Evolutionary conservation across 2,113 vertebrate genomes (phyloP).

Genomic region (Notothenia rossii): DNA sequence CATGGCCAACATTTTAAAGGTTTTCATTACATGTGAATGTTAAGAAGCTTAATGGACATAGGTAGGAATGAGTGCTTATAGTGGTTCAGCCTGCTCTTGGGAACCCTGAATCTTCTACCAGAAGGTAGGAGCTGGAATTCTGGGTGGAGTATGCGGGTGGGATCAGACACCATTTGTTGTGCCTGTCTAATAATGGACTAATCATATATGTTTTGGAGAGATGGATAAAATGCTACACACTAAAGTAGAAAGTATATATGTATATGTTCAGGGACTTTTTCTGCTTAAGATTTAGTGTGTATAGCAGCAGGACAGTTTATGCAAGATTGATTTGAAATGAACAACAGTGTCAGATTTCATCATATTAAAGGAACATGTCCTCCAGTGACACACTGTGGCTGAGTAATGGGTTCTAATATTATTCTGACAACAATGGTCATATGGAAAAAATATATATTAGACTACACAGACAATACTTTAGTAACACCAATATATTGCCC

Average conservation of each 20-base stretch:
- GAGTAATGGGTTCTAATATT: conserved; percentile 5
- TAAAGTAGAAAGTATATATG: neutral
- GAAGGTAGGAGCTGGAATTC: too few relatives aligned
- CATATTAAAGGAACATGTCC: neutral
- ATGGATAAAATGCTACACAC: neutral
- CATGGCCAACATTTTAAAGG: too few relatives aligned
- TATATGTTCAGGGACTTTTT: neutral
- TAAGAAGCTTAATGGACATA: too few relatives aligned
- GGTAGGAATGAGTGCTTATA: too few relatives aligned
- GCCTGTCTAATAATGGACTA: too few relatives aligned
- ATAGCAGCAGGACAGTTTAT: neutral
- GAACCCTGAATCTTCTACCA: too few relatives aligned
- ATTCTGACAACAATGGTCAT: neutral
- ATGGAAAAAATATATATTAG: neutral
- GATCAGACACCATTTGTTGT: too few relatives aligned
- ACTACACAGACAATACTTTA: neutral
- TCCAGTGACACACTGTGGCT: neutral
- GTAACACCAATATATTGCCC: neutral
- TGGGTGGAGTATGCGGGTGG: too few relatives aligned
- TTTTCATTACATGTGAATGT: too few relatives aligned
- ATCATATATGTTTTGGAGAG: too few relatives aligned
- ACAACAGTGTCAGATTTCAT: neutral
- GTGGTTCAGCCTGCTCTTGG: too few relatives aligned
- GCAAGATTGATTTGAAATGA: neutral
- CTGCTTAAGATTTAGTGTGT: neutral